Evolutionary conservation across 2,888 invertebrate species (phyloP), one percentile per base, ranked within the genome.

Genomic region (Agriotes lineatus): DNA sequence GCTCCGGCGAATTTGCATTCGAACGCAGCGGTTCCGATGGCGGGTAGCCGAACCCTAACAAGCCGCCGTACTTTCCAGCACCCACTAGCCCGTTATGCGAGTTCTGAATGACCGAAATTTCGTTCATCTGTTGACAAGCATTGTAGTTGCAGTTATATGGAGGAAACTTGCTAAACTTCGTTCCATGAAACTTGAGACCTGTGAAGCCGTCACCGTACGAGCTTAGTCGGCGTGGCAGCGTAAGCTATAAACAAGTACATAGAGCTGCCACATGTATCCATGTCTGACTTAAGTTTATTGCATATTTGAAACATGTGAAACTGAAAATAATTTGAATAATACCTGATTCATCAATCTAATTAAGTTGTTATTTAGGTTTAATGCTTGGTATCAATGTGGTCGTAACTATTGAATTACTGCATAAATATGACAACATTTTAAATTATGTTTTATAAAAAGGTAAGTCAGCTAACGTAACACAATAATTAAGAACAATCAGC

Each of bases 81-180:
- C 78, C 72, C 86, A 88, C 69, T 84, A 85, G 81, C 85, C 87
- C 73, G 77, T 91, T 92, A 82, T 91, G 91, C 76, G 89, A 90
- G 82, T 90, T 90, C 80, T 92, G 92, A 79, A 92, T 91, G 77
- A 91, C 91, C 78, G 92, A 91, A 86, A 93, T 92, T 86, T 93
- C 93, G 86, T 91, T 92, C 85, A 93, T 87, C 93, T 93, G 89
- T 76, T 86, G 69, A 61, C 64, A 69, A 69, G 58, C 35, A 65
- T 69, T 59, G 37, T 56, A 16, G 69, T 85, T 70, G 74, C 39
- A 69, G 60, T 69, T 65, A 65, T 33, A 56, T 16, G 50, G 19
- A 16, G 68, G 63, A 54, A 60, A 72, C 44, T 65, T 65, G 58
- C 42, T 37, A 48, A 61, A 59, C 52, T 60, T 69, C 54, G 60